Conservation (phyloP, 1,140 invertebrate species). For the Euwallacea similis region DNA sequence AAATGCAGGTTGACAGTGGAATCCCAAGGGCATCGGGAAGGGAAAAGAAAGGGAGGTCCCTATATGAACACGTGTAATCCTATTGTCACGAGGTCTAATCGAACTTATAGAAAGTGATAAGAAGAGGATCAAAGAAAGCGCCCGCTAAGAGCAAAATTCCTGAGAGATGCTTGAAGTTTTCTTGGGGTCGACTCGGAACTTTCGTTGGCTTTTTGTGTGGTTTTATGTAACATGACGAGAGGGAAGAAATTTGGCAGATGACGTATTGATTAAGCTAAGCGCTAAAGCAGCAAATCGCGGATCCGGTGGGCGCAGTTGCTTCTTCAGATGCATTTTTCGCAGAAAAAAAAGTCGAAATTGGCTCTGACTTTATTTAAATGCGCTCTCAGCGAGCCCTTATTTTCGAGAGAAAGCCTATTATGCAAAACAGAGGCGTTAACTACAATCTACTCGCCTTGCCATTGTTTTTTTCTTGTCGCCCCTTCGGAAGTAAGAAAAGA, state of each 20-base stretch:
- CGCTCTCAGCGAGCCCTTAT: conserved; percentile 1
- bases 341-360: background rate
- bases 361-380: conserved; percentile 19
- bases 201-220: no score
- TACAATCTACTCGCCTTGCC: conserved; percentile 28
- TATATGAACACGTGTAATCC: conserved; percentile 29
- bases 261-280: no score
- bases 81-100: conserved; percentile 25
- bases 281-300: no score
- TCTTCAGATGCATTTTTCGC: no score
- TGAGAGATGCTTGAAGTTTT: background rate
- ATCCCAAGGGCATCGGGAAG: background rate
- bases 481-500: conserved; percentile 22
- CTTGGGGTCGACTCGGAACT: background rate
- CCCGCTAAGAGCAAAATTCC: background rate
- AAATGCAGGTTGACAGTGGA: conserved; percentile 26
- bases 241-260: no score
- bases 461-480: conserved; percentile 23
- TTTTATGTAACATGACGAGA: no score
- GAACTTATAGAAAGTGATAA: conserved; percentile 14
- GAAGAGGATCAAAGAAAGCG: conserved; percentile 3
- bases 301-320: no score
- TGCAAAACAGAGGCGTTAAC: conserved; percentile 32
- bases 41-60: background rate
- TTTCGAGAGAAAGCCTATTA: conserved; percentile 20